Percentiles rank a stretch among this genome's conserved stretches.
Conservation (phyloP, 2,888 invertebrate species). For the Pseudeuparius sepicola region DNA sequence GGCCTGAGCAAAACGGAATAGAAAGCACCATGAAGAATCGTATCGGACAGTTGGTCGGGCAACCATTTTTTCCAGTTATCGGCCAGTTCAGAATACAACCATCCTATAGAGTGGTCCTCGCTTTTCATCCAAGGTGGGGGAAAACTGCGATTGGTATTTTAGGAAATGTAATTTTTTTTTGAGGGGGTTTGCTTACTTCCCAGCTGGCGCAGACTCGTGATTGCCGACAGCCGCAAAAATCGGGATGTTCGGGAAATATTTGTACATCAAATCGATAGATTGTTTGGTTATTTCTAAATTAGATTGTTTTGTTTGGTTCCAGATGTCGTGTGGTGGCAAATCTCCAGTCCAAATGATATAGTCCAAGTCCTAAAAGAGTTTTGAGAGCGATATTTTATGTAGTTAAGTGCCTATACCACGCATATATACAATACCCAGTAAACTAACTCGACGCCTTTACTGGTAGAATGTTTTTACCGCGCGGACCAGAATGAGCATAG, state of each 20-base stretch:
- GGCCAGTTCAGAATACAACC: conserved; percentile 84
- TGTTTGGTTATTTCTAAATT: conserved; percentile 75
- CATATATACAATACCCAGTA: too few relatives aligned
- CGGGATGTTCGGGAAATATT: conserved; percentile 79
- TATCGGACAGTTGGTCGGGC: conserved; percentile 67
- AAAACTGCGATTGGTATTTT: conserved; percentile 51
- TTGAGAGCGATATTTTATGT: too few relatives aligned
- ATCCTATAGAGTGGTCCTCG: conserved; percentile 72
- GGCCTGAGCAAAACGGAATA: conserved; percentile 84
- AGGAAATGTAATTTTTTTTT: neutral
- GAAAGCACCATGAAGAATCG: conserved; percentile 77
- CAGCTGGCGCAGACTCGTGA: conserved; percentile 94
- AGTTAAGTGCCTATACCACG: too few relatives aligned
- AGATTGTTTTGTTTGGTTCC: conserved; percentile 81
- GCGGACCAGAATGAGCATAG: too few relatives aligned
- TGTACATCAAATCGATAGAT: conserved; percentile 70
- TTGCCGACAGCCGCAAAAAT: conserved; percentile 93
- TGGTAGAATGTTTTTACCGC: too few relatives aligned
- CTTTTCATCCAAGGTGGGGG: conserved; percentile 76
- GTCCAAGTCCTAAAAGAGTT: conserved; percentile 73
- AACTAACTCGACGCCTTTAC: too few relatives aligned
- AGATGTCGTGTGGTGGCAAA: conserved; percentile 89
- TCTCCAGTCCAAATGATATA: conserved; percentile 96
- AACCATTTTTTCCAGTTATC: conserved; percentile 87
- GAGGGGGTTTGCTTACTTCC: conserved; percentile 52